Conservation (phyloP, 2,888 invertebrate species). For the Lydus trimaculatus region DNA sequence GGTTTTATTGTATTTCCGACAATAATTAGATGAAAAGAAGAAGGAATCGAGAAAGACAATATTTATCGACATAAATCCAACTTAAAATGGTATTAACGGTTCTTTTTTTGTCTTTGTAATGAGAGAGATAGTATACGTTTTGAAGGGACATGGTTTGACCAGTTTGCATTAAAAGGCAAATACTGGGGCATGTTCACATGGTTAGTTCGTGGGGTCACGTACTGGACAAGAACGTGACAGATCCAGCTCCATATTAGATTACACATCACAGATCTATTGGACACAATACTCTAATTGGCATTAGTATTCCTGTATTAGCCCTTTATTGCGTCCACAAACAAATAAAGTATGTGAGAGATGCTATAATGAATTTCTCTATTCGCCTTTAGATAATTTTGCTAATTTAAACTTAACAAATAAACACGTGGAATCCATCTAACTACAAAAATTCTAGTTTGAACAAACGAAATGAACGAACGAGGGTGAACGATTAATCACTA, state of each 20-base stretch:
- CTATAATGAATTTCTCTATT: background rate
- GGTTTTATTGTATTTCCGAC: background rate
- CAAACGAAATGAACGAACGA: no score
- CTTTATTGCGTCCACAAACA: slow-evolving; percentile 37
- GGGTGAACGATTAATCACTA: no score
- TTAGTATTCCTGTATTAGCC: slow-evolving; percentile 42
- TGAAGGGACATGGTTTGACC: slow-evolving; percentile 7
- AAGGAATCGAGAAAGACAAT: background rate
- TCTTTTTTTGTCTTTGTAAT: background rate
- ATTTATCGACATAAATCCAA: background rate
- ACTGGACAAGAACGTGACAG: slow-evolving; percentile 59
- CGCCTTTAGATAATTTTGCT: background rate
- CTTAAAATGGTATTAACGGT: background rate
- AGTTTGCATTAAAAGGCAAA: slow-evolving; percentile 51
- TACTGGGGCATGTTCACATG: slow-evolving; percentile 56
- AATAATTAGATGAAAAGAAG: background rate
- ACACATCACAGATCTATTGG: slow-evolving; percentile 52
- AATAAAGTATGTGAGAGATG: slow-evolving; percentile 8
- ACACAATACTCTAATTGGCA: slow-evolving; percentile 45
- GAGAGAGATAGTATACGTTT: background rate
- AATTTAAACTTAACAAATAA: background rate
- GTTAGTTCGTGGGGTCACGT: slow-evolving; percentile 58
- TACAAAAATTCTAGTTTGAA: background rate
- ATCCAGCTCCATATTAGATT: slow-evolving; percentile 61
- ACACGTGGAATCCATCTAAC: background rate